Conservation (phyloP, 2,113 vertebrate genomes). For the Calidris pygmaea region DNA sequence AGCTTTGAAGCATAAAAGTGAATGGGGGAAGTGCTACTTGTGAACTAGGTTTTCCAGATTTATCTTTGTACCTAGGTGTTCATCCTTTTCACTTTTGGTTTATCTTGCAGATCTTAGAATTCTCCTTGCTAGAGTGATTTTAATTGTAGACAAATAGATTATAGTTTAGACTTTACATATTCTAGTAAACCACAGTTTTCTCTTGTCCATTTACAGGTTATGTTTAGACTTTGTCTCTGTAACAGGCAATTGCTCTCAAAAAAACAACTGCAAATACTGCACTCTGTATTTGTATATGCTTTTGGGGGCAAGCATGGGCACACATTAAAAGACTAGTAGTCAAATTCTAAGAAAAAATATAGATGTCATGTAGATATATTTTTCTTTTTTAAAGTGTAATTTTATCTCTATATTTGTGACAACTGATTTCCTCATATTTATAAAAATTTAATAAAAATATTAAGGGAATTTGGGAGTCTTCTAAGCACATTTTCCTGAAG, state of each 20-base stretch:
- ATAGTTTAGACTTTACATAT: not conserved
- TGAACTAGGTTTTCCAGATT: not conserved
- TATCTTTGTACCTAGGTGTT: not conserved
- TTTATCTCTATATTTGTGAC: not conserved
- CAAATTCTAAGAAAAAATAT: not conserved
- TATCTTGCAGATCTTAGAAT: not conserved
- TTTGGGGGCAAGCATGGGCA: not conserved
- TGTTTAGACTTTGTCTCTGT: not conserved
- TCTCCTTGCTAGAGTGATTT: not conserved
- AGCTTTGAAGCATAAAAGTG: not conserved
- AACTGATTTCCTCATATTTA: not conserved
- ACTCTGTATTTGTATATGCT: not conserved
- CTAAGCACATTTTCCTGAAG: not conserved
- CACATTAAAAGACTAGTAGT: not conserved
- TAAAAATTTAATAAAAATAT: not conserved
- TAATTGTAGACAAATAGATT: not conserved
- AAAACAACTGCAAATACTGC: not conserved
- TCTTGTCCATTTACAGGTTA: not conserved
- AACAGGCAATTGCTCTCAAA: not conserved
- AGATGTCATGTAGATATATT: fast-evolving
- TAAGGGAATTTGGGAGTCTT: not conserved
- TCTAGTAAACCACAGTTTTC: not conserved
- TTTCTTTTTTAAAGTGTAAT: not conserved
- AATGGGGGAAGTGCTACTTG: not conserved
- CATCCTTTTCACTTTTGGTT: not conserved